Conservation (phyloP, 1,140 invertebrate species). For the Heliconius eleuchia region DNA sequence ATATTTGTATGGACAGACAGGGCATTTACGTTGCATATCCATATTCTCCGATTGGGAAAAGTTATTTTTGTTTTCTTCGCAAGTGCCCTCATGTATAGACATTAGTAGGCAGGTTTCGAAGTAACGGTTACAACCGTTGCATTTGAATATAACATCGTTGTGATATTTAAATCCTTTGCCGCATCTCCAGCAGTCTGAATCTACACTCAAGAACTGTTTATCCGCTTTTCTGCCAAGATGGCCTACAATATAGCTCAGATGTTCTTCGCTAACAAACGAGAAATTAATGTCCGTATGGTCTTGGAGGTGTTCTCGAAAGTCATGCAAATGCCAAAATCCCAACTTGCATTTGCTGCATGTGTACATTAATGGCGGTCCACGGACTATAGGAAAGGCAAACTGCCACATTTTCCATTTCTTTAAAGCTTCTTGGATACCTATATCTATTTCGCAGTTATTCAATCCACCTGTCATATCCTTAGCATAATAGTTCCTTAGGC, state of each 20-base stretch:
- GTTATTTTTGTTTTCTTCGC: conserved; percentile 7
- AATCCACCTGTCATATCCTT: not conserved
- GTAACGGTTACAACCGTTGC: conserved; percentile 23
- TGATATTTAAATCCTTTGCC: conserved; percentile 12
- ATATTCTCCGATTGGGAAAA: not conserved
- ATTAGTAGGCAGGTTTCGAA: conserved; percentile 34
- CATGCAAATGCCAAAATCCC: conserved; percentile 41
- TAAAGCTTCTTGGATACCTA: conserved; percentile 21
- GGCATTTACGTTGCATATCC: not conserved
- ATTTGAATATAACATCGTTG: conserved; percentile 21
- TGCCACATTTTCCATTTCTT: conserved; percentile 40
- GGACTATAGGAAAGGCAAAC: not conserved
- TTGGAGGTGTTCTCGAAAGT: conserved; percentile 43
- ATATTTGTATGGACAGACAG: conserved; percentile 13
- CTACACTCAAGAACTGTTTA: not conserved
- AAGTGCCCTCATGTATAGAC: conserved; percentile 25
- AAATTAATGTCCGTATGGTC: conserved; percentile 19
- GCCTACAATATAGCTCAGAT: not conserved
- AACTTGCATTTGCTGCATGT: conserved; percentile 46
- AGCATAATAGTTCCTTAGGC: conserved; percentile 28
- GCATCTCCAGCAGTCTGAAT: conserved; percentile 37
- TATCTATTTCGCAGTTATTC: conserved; percentile 1
- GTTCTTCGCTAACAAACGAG: not conserved
- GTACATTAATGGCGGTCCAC: conserved; percentile 41
- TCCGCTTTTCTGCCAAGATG: not conserved